Evolutionary conservation across 2,113 vertebrate species (phyloP).

Genomic region (Scomber scombrus): DNA sequence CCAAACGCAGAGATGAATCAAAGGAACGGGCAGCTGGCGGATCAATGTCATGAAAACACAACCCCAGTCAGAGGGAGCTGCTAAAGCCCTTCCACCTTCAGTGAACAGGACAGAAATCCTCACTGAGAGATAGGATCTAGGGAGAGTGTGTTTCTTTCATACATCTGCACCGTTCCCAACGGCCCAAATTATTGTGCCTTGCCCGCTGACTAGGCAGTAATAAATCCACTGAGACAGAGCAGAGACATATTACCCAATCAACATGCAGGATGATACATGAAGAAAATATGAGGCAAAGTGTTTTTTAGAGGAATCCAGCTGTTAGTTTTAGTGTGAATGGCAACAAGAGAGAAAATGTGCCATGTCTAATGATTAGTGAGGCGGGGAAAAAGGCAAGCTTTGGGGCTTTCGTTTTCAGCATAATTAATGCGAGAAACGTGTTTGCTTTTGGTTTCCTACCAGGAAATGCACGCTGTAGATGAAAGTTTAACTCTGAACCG

Average conservation of each 20-base stretch:
- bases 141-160: background rate
- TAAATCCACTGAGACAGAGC: conserved; percentile 40
- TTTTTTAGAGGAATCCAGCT: conserved; percentile 22
- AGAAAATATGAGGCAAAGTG: background rate
- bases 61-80: conserved; percentile 40
- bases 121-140: conserved; percentile 24
- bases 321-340: conserved; percentile 12
- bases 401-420: conserved; percentile 31
- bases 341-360: conserved; percentile 33
- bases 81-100: conserved; percentile 49
- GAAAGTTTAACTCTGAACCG: conserved; percentile 21
- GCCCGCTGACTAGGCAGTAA: conserved; percentile 56
- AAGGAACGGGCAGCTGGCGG: conserved; percentile 50
- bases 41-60: conserved; percentile 49
- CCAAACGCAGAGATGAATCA: conserved; percentile 58
- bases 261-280: conserved; percentile 21
- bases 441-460: conserved; percentile 48
- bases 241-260: conserved; percentile 25
- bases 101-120: conserved; percentile 48
- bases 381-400: conserved; percentile 23
- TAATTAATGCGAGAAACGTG: conserved; percentile 42
- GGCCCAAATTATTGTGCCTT: conserved; percentile 48
- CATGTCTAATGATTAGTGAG: conserved; percentile 42
- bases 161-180: conserved; percentile 24
- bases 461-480: conserved; percentile 13